phyloP scores from a whole-genome alignment of 1,140 invertebrate species.

The Ips typographus region DNA sequence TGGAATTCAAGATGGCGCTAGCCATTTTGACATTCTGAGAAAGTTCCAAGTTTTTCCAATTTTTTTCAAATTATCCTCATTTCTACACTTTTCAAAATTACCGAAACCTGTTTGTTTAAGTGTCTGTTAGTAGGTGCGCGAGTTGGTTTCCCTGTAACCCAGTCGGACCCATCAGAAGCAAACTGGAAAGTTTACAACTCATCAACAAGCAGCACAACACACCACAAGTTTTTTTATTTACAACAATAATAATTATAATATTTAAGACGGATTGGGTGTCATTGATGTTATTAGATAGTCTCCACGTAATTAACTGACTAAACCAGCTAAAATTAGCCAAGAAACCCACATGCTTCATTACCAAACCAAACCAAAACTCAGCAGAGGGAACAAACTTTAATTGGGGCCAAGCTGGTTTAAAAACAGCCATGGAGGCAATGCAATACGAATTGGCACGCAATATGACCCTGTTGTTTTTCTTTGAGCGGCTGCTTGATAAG shows the following conservation, averaged over 20 bases:
- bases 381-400: background rate
- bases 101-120: constrained; percentile 7
- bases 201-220: constrained; percentile 18
- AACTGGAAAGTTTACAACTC: constrained; percentile 27
- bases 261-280: background rate
- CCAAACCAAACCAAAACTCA: background rate
- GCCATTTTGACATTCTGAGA: constrained; percentile 49
- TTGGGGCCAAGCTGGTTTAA: background rate
- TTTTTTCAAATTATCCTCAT: constrained; percentile 40
- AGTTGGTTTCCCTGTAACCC: background rate
- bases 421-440: constrained; percentile 76
- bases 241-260: background rate
- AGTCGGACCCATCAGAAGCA: background rate
- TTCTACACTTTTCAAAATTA: constrained; percentile 34
- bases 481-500: constrained; percentile 92
- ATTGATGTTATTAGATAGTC: background rate
- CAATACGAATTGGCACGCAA: constrained; percentile 93
- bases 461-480: constrained; percentile 93
- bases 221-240: constrained; percentile 22
- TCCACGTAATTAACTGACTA: background rate
- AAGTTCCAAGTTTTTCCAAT: constrained; percentile 37
- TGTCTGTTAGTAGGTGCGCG: constrained; percentile 1
- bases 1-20: constrained; percentile 49
- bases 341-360: background rate
- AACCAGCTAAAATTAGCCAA: background rate